These are phyloP conservation scores for Gymnothorax javanicus DNA, from an alignment of 2,797 vertebrate species.

Conservation along the genomic window DNA sequence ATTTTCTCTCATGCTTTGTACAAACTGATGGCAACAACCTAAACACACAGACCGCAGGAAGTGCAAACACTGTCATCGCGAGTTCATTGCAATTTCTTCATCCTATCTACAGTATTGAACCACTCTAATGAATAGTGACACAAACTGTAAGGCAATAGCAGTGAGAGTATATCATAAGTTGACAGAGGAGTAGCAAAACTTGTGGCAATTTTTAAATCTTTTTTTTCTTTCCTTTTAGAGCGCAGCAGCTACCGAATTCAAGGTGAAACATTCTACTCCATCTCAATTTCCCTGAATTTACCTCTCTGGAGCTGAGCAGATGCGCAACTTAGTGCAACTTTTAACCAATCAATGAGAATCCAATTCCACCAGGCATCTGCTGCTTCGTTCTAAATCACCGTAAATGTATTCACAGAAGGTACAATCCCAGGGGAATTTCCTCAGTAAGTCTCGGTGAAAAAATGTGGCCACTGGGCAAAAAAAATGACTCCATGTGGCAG, in stretches of 20 bases:
- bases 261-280: not conserved
- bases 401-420: not conserved
- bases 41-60: no score
- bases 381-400: conserved; percentile 7
- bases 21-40: no score
- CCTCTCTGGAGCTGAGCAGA: not conserved
- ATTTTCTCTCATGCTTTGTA: not conserved
- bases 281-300: not conserved
- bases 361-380: not conserved
- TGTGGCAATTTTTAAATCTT: not conserved
- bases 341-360: conserved; percentile 15
- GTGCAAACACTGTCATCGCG: no score
- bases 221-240: not conserved
- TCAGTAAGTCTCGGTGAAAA: not conserved
- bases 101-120: not conserved
- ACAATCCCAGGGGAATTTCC: not conserved
- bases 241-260: not conserved
- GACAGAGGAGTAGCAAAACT: not conserved
- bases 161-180: no score
- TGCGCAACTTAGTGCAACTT: not conserved
- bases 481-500: not conserved
- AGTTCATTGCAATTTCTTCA: not conserved
- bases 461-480: not conserved
- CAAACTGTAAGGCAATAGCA: no score
- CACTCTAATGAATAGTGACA: no score